Conservation (phyloP, 1,140 invertebrate genomes). For the Ptiloglossa arizonensis region DNA sequence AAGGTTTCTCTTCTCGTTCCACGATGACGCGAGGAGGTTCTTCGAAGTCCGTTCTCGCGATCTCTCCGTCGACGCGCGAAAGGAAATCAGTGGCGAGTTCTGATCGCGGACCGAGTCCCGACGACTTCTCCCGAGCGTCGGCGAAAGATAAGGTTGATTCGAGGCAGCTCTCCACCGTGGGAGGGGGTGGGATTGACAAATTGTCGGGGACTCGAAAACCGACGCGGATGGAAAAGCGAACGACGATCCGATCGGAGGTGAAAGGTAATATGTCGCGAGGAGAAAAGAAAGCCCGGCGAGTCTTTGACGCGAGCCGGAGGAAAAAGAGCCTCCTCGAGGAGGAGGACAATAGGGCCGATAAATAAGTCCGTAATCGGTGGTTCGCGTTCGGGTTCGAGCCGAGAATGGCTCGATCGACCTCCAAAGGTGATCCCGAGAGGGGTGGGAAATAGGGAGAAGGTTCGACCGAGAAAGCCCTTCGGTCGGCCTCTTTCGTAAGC, state of each 20-base stretch:
- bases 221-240: conserved; percentile 61
- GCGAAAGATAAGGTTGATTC: conserved; percentile 59
- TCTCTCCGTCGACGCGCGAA: no score
- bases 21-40: neutral
- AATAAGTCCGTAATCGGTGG: conserved; percentile 69
- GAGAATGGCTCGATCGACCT: conserved; percentile 52
- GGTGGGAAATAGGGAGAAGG: neutral
- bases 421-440: conserved; percentile 53
- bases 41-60: neutral
- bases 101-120: neutral
- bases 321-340: neutral
- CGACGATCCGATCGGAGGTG: conserved; percentile 48
- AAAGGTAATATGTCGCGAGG: conserved; percentile 59
- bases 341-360: conserved; percentile 65
- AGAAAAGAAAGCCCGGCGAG: conserved; percentile 49
- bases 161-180: conserved; percentile 22
- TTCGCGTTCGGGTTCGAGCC: conserved; percentile 44
- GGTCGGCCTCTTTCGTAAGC: conserved; percentile 26
- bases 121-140: conserved; percentile 18
- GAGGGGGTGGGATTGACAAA: conserved; percentile 59
- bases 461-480: conserved; percentile 38
- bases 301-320: conserved; percentile 38
- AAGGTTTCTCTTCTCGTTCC: no score
- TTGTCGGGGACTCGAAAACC: conserved; percentile 54
- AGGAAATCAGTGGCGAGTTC: conserved; percentile 12